Evolutionary conservation across 2,113 vertebrate species (phyloP), one percentile per base, ranked within the genome.

Genomic region (Orycteropus afer): DNA sequence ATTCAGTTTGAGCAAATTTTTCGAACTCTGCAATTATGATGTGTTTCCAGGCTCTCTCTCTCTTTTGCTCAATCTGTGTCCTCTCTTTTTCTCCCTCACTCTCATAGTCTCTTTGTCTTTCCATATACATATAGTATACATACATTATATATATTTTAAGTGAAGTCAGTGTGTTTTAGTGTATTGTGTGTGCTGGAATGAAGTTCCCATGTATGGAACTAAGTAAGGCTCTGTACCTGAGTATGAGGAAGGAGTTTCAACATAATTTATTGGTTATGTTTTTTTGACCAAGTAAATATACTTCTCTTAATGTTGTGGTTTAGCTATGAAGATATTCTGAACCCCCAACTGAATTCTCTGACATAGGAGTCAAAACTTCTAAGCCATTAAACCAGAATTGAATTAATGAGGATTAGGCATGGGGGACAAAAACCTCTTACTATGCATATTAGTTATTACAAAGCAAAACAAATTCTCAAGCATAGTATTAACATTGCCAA

Each of bases 391-490:
- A 86, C 78, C 11, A 18, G n/a, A 69, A n/a, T 3, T 67, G 71
- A 87, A 77, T 74, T 90, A 17, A 94, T 20, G 25, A 94, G 9
- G 18, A 65, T 77, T 37, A 86, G 2, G 2, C 40, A 82, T 51
- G 15, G 6, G 0, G 23, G 4, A 27, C 47, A 74, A 82, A 93
- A 86, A 14, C 2, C 1, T 95, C 61, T 27, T 42, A 11, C 3
- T 80, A 40, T 8, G 9, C 27, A 55, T 2, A 6, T 69, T 55
- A 69, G 4, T 22, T 51, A 34, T n/a, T 76, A 55, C 12, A 61
- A 89, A 67, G 3, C 59, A 86, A 42, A 85, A 86, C 45, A 86
- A 34, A 86, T 80, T 95, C 17, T 82, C 17, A 82, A 78, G 59
- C 23, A 78, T 51, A 25, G 61, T 89, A 71, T n/a, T 55, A 95